These are phyloP conservation scores for Catostomus latipinnis DNA, from an alignment of 2,797 vertebrate species.

Conservation along the genomic window DNA sequence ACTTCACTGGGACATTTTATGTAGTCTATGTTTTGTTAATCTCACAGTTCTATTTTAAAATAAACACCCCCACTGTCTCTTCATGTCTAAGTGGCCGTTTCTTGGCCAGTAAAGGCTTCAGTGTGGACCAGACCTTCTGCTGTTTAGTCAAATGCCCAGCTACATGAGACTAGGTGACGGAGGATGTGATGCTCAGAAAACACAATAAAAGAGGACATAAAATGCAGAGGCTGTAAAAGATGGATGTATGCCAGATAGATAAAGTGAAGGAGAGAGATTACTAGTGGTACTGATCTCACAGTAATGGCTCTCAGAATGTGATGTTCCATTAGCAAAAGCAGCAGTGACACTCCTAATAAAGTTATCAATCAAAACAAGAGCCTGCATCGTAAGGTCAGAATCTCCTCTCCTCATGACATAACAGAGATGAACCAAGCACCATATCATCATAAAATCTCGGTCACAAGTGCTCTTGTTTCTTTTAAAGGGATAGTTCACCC, in stretches of 20 bases:
- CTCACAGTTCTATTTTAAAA: too few relatives aligned
- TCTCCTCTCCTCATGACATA: background rate
- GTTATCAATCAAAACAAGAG: background rate
- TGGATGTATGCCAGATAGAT: constrained; percentile 31
- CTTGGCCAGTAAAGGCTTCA: too few relatives aligned
- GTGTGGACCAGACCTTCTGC: too few relatives aligned
- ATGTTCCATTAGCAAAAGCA: constrained; percentile 15
- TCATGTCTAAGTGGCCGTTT: too few relatives aligned
- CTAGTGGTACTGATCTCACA: constrained; percentile 17
- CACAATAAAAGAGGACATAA: background rate
- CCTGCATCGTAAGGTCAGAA: background rate
- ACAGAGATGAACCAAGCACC: background rate
- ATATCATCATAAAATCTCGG: background rate
- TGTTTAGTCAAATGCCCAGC: too few relatives aligned
- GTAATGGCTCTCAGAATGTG: constrained; percentile 25
- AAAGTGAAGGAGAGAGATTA: constrained; percentile 49
- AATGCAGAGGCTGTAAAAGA: constrained; percentile 9
- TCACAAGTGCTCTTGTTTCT: background rate
- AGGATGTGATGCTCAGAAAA: too few relatives aligned
- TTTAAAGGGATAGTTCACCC: too few relatives aligned
- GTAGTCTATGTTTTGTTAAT: too few relatives aligned
- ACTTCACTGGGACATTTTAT: too few relatives aligned
- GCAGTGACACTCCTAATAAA: constrained; percentile 25
- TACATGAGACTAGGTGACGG: too few relatives aligned
- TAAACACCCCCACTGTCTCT: too few relatives aligned